phyloP scores from a whole-genome alignment of 2,888 invertebrate genomes.

The Odontothrips loti region DNA sequence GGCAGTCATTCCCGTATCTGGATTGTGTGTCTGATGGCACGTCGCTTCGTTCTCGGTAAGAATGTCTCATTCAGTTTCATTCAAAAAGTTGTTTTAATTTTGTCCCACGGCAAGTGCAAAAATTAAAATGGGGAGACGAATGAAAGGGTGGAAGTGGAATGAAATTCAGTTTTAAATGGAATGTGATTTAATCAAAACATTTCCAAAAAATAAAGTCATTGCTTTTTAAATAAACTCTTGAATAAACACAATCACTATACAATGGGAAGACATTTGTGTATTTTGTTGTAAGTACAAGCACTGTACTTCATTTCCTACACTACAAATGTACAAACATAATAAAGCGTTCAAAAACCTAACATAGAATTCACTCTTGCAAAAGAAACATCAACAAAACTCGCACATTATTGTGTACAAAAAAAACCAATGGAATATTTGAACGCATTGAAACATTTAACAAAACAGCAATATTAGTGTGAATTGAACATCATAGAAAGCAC shows the following conservation, averaged over 20 bases:
- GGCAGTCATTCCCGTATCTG: too few species aligned
- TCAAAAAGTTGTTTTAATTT: too few species aligned
- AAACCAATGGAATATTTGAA: neutral
- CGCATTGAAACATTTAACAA: neutral
- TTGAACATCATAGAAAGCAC: constrained; percentile 11
- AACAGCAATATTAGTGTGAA: constrained; percentile 23
- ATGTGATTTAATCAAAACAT: constrained; percentile 27
- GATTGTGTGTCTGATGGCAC: too few species aligned
- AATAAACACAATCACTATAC: constrained; percentile 21
- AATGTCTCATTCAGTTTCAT: too few species aligned
- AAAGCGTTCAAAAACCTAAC: constrained; percentile 24
- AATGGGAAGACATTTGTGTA: constrained; percentile 22
- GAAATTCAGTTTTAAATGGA: neutral
- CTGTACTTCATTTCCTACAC: neutral
- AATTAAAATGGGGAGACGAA: too few species aligned
- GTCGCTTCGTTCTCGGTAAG: too few species aligned
- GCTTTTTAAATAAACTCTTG: constrained; percentile 18
- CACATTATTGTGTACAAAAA: neutral
- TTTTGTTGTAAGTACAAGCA: constrained; percentile 2
- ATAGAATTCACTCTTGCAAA: constrained; percentile 25
- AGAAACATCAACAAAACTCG: neutral
- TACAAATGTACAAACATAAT: constrained; percentile 14
- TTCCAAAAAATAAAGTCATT: constrained; percentile 4
- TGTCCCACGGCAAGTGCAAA: too few species aligned
- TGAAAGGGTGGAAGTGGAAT: neutral